Conservation (phyloP, 1,140 invertebrate species). For the Epicauta chinensis region DNA sequence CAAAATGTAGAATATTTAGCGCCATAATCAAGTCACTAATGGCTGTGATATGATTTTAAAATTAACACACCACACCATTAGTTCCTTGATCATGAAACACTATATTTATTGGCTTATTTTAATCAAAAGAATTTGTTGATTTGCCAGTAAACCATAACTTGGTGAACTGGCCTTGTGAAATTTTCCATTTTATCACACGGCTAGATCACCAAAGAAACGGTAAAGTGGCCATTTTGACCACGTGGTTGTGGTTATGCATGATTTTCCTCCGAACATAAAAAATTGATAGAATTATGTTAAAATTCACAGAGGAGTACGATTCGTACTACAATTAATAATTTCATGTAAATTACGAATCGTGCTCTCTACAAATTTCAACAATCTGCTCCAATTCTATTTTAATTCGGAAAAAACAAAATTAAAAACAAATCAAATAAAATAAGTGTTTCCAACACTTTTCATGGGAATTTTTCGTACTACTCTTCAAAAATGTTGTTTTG, state of each 20-base stretch:
- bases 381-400: neutral
- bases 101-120: slow-evolving; percentile 11
- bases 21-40: slow-evolving; percentile 38
- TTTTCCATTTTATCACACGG: slow-evolving; percentile 37
- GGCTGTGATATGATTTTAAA: slow-evolving; percentile 41
- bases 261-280: neutral
- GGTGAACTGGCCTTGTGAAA: slow-evolving; percentile 34
- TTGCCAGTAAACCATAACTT: slow-evolving; percentile 21
- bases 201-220: slow-evolving; percentile 43
- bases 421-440: neutral
- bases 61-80: slow-evolving; percentile 38
- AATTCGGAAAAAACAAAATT: too few relatives aligned
- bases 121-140: neutral
- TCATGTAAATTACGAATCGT: slow-evolving; percentile 11
- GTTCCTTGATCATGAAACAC: slow-evolving; percentile 30
- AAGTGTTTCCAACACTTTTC: slow-evolving; percentile 12
- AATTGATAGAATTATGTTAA: neutral
- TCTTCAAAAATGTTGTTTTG: slow-evolving; percentile 10
- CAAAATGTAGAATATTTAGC: slow-evolving; percentile 1
- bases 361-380: slow-evolving; percentile 13
- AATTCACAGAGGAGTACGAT: slow-evolving; percentile 22
- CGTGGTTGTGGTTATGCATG: neutral
- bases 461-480: slow-evolving; percentile 35
- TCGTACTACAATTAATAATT: slow-evolving; percentile 24
- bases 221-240: neutral